Percentiles rank a stretch among this genome's conserved stretches.
Conservation (phyloP, 1,140 invertebrate species). For the Phocides pigmalion region DNA sequence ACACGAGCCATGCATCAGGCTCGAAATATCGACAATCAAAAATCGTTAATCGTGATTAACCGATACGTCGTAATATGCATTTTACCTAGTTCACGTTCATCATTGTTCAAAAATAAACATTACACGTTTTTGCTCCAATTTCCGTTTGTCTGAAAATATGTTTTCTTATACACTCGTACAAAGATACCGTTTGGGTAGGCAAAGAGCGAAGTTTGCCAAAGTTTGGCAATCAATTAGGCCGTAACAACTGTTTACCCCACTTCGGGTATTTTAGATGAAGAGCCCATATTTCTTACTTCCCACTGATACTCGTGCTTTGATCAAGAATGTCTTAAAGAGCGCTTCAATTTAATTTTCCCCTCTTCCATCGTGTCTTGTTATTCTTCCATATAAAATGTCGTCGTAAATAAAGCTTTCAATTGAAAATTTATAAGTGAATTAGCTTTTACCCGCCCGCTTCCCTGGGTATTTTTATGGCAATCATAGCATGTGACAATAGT, state of each 20-base stretch:
- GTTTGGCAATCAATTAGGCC: slow-evolving; percentile 22
- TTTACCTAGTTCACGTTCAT: background rate
- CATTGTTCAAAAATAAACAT: background rate
- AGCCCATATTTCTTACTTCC: slow-evolving; percentile 19
- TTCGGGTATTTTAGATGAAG: slow-evolving; percentile 12
- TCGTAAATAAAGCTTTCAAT: background rate
- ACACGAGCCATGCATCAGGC: no score
- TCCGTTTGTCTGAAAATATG: background rate
- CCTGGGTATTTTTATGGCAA: no score
- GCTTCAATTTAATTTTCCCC: slow-evolving; percentile 8
- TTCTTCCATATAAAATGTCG: background rate
- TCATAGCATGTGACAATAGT: no score
- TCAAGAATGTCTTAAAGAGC: slow-evolving; percentile 4
- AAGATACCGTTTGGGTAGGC: background rate
- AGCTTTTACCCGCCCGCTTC: no score
- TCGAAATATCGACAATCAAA: no score
- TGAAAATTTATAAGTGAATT: no score
- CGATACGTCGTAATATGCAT: background rate
- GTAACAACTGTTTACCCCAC: slow-evolving; percentile 27
- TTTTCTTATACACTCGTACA: background rate
- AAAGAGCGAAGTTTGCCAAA: slow-evolving; percentile 15
- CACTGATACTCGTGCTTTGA: slow-evolving; percentile 17
- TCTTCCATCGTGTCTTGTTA: background rate
- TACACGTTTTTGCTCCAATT: background rate
- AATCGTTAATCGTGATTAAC: no score